A percentile compares a stretch with the other conserved stretches of the same genome.
phyloP scores from a whole-genome alignment of 2,888 invertebrate species.

The Nomada hirtipes region DNA sequence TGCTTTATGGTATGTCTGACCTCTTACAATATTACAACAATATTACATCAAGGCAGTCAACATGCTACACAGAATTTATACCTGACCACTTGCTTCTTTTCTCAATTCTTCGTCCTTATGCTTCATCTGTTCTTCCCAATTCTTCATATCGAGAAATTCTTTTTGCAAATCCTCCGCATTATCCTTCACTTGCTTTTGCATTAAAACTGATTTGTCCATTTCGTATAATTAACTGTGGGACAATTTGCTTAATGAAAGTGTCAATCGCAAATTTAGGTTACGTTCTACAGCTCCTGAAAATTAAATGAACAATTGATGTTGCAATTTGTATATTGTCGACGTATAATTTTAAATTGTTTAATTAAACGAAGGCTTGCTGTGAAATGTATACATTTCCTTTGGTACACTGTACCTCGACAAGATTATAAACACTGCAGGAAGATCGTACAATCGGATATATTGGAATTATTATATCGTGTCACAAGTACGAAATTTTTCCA shows the following conservation, averaged over 20 bases:
- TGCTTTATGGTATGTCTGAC: no score
- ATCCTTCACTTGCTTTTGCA: conserved; percentile 90
- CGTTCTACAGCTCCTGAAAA: not conserved
- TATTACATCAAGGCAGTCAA: not conserved
- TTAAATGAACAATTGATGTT: not conserved
- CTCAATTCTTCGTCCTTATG: conserved; percentile 88
- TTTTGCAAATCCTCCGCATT: conserved; percentile 89
- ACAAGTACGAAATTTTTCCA: not conserved
- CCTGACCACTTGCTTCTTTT: conserved; percentile 76
- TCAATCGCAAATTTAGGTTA: conserved; percentile 11
- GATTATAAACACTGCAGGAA: not conserved
- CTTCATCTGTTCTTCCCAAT: conserved; percentile 91
- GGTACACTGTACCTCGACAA: not conserved
- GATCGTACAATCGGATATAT: not conserved
- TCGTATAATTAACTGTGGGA: conserved; percentile 46
- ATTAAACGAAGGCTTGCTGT: not conserved
- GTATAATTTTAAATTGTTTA: not conserved
- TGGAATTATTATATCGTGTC: not conserved
- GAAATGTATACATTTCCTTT: not conserved
- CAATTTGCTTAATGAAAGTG: not conserved
- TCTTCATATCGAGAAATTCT: conserved; percentile 90
- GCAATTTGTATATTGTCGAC: not conserved
- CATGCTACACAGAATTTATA: conserved; percentile 42
- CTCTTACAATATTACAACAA: not conserved
- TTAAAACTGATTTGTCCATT: conserved; percentile 87